Base-by-base conservation (phyloP, 2,797 vertebrate genomes). In the Leucoraja ocellata region DNA sequence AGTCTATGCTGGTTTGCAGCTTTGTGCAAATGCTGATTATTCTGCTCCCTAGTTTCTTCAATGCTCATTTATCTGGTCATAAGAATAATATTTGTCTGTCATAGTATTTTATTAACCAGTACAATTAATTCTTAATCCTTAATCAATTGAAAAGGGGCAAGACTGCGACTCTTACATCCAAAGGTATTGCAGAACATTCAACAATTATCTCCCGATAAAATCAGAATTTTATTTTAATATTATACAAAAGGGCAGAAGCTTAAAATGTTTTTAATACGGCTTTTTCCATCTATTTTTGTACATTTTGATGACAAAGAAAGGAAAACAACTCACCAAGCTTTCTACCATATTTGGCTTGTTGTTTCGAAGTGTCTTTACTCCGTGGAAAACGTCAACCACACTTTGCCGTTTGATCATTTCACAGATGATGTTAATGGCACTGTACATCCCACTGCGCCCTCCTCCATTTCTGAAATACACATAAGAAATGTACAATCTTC, bases 301-400 rank as follows among this genome's bases (percentile, higher is more conserved):
- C 14, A 18, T 32, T 68, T 7, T 68, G 28, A 68, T 1, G n/a
- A 88, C 16, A 88, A 65, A 32, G 4, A 32, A 68, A 36, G n/a
- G 61, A 92, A 92, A 92, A 92, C 11, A 74, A 92, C 28, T 98
- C 95, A 99, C 99, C 94, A 98, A 98, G 93, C 97, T 98, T 94
- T 99, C 99, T 95, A 99, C 98, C 98, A 99, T 99, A 96, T 99
- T 99, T 84, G 99, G 98, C 91, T 99, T 99, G 95, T 98, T 99
- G 97, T 99, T 99, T 95, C 99, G 95, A 95, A 99, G 95, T 16
- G 98, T 99, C 96, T 99, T 99, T 23, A 99, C 98, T 0, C 98
- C 99, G 0, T 99, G 99, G 96, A 99, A 99, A 93, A 99, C 98
- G 0, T 99, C 99, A 0, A 99, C 98, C 94, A 99, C 98, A 0